Percentiles rank a stretch among this genome's conserved stretches.
Evolutionary conservation across 2,113 vertebrate species (phyloP).

Genomic region (Cololabis saira): DNA sequence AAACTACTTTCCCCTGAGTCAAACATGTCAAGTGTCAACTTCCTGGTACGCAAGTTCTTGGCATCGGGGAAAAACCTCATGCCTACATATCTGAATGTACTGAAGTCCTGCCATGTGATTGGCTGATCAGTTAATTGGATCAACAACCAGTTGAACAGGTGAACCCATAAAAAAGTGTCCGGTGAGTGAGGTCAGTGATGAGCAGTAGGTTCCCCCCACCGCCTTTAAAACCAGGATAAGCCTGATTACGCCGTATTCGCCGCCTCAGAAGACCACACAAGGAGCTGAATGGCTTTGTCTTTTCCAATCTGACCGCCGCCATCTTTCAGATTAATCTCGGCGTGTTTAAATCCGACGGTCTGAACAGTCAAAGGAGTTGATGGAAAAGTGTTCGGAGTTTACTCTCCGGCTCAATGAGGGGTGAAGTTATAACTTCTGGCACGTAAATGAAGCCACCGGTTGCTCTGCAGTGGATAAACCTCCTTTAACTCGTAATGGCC

Average conservation of each 20-base stretch:
- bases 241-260: not conserved
- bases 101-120: no score
- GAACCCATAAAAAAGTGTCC: no score
- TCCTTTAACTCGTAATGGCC: slow-evolving; percentile 31
- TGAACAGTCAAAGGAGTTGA: slow-evolving; percentile 29
- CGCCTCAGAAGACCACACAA: slow-evolving; percentile 38
- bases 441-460: slow-evolving; percentile 38
- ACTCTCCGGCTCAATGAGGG: slow-evolving; percentile 60
- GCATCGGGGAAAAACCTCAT: no score
- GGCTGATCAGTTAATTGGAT: no score
- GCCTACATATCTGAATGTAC: no score
- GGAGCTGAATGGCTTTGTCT: slow-evolving; percentile 5
- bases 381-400: slow-evolving; percentile 50
- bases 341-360: slow-evolving; percentile 16
- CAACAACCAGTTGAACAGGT: no score
- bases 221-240: not conserved
- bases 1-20: no score
- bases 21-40: no score
- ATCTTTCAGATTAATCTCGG: not conserved
- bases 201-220: no score
- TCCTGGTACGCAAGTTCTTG: no score
- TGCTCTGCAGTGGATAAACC: slow-evolving; percentile 24
- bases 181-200: no score
- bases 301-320: slow-evolving; percentile 12
- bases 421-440: slow-evolving; percentile 53